Conservation (phyloP, 2,113 vertebrate genomes). For the Phainopepla nitens region DNA sequence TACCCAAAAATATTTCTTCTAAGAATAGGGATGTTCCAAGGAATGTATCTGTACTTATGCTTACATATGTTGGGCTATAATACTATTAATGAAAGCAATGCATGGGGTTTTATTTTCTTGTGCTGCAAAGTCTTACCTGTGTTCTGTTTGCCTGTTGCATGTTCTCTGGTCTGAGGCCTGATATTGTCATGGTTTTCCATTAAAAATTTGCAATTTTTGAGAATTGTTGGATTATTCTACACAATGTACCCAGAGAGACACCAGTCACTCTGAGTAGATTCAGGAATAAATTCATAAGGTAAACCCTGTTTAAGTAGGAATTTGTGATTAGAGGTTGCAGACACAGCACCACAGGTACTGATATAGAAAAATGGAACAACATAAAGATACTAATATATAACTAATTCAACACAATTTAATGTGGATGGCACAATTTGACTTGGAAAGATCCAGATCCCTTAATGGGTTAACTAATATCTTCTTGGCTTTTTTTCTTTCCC, state of each 20-base stretch:
- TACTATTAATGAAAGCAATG: neutral
- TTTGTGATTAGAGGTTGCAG: neutral
- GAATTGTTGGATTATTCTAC: neutral
- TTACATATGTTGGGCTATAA: neutral
- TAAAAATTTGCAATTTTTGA: neutral
- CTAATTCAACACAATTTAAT: neutral
- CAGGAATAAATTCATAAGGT: neutral
- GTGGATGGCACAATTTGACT: neutral
- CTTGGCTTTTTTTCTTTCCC: neutral
- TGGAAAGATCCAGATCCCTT: neutral
- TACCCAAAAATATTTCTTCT: neutral
- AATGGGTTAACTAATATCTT: neutral
- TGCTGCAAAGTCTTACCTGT: neutral
- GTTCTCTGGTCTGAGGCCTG: neutral
- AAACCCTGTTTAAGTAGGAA: neutral
- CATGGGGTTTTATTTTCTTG: neutral
- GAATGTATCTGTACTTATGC: neutral
- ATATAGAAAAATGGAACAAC: neutral
- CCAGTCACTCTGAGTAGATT: neutral
- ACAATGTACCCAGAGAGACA: neutral
- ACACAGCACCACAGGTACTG: neutral
- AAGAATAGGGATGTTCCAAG: neutral
- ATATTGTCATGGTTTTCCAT: neutral
- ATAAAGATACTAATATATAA: neutral
- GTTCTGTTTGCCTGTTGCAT: neutral